These are phyloP conservation scores for Typhlichthys eigenmanni DNA, from an alignment of 2,797 vertebrate genomes.

Conservation along the genomic window DNA sequence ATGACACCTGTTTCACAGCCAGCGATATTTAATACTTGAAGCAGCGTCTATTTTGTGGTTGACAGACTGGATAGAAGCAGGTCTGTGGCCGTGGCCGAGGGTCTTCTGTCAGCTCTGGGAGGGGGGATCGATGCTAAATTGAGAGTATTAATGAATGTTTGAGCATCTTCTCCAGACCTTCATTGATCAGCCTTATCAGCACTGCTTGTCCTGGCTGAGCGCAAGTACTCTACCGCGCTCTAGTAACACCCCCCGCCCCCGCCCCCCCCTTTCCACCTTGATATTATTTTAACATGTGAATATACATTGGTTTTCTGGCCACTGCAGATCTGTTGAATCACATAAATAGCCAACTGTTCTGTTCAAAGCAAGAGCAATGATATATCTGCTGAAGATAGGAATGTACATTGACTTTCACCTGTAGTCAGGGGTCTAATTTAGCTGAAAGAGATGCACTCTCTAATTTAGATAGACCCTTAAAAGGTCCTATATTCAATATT, in stretches of 20 bases:
- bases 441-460: no score
- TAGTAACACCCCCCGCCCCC: background rate
- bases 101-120: constrained; percentile 34
- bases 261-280: no score
- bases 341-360: constrained; percentile 6
- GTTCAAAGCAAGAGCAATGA: constrained; percentile 5
- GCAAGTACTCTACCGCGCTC: constrained; percentile 40
- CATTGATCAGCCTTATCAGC: constrained; percentile 62
- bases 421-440: background rate
- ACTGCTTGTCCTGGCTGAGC: constrained; percentile 32
- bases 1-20: constrained; percentile 59
- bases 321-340: constrained; percentile 30
- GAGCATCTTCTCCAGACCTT: constrained; percentile 54
- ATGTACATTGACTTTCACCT: background rate
- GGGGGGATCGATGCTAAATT: constrained; percentile 55
- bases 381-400: background rate
- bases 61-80: constrained; percentile 43
- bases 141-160: constrained; percentile 70
- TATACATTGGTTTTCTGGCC: no score
- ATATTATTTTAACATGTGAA: no score
- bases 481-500: no score
- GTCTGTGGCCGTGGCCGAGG: constrained; percentile 35
- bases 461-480: no score
- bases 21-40: constrained; percentile 60
- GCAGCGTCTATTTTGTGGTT: constrained; percentile 56